A percentile compares a stretch with the other conserved stretches of the same genome.
Conservation (phyloP, 1,140 invertebrate genomes). For the Diachasmimorpha longicaudata region DNA sequence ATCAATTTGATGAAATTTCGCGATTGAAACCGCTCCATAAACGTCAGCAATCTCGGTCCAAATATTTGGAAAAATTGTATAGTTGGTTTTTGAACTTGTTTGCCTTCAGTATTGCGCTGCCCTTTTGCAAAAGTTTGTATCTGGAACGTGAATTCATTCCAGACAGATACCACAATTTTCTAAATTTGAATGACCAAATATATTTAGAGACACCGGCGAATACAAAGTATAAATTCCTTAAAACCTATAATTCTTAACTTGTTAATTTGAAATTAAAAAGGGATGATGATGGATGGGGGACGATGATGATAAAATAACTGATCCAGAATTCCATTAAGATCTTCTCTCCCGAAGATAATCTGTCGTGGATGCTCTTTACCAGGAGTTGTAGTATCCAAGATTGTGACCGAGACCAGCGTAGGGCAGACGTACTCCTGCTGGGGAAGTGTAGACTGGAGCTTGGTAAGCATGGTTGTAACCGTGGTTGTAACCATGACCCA, state of each 20-base stretch:
- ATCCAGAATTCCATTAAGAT: background rate
- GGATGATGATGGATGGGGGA: background rate
- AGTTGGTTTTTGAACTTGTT: too few relatives aligned
- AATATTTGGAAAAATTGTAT: too few relatives aligned
- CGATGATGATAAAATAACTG: background rate
- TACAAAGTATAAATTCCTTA: background rate
- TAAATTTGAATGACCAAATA: background rate
- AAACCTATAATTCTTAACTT: background rate
- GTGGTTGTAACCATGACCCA: too few relatives aligned
- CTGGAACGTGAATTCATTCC: too few relatives aligned
- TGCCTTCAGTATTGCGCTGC: too few relatives aligned
- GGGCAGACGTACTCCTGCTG: constrained; percentile 18
- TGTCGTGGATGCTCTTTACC: background rate
- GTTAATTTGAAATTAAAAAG: constrained; percentile 13
- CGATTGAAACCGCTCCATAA: too few relatives aligned
- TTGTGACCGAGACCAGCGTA: constrained; percentile 29
- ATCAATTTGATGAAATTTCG: too few relatives aligned
- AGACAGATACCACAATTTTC: background rate
- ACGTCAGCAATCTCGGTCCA: too few relatives aligned
- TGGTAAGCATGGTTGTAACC: constrained; percentile 23
- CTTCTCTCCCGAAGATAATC: background rate
- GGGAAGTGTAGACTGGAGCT: constrained; percentile 19
- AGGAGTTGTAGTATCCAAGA: constrained; percentile 24
- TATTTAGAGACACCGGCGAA: constrained; percentile 3
- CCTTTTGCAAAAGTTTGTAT: too few relatives aligned